phyloP scores from a whole-genome alignment of 1,140 invertebrate species.

The Thrips palmi region DNA sequence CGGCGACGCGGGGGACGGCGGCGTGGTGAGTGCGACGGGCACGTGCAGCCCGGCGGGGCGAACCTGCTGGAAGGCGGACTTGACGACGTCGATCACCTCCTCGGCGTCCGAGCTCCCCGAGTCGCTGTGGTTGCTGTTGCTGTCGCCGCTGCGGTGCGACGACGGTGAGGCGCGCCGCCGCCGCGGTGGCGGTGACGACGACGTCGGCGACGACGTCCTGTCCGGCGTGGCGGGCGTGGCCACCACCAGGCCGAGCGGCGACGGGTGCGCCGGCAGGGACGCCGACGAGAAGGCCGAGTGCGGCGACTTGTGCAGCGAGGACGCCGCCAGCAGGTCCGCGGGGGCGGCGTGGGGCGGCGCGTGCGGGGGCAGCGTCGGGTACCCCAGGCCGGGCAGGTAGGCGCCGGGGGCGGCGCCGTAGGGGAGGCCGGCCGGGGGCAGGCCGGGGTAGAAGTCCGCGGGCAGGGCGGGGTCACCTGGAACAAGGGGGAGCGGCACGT shows the following conservation, averaged over 20 bases:
- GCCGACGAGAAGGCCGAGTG: constrained; percentile 24
- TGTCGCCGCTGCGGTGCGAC: constrained; percentile 17
- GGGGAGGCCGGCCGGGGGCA: constrained; percentile 25
- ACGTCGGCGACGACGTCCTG: constrained; percentile 8
- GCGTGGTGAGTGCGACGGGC: too few species aligned
- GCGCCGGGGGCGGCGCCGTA: constrained; percentile 3
- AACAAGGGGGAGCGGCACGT: too few species aligned
- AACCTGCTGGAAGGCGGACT: constrained; percentile 48
- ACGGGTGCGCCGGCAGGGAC: constrained; percentile 20
- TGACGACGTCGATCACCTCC: constrained; percentile 50
- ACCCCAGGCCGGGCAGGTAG: constrained; percentile 7
- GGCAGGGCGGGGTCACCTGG: constrained; percentile 19
- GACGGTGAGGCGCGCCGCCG: constrained; percentile 17
- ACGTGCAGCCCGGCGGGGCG: too few species aligned
- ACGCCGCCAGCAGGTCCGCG: constrained; percentile 23
- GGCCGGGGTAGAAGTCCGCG: constrained; percentile 22
- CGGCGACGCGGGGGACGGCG: constrained; percentile 1
- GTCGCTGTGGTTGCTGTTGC: constrained; percentile 13
- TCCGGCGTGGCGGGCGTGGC: constrained; percentile 17
- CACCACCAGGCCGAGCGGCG: constrained; percentile 26
- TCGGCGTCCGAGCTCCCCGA: constrained; percentile 39
- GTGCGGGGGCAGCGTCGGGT: constrained; percentile 21
- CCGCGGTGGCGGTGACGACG: constrained; percentile 13
- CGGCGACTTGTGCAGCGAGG: constrained; percentile 24
- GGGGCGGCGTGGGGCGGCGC: constrained; percentile 26